These are phyloP conservation scores for Neoarius graeffei DNA, from an alignment of 2,113 vertebrate genomes.

Conservation along the genomic window DNA sequence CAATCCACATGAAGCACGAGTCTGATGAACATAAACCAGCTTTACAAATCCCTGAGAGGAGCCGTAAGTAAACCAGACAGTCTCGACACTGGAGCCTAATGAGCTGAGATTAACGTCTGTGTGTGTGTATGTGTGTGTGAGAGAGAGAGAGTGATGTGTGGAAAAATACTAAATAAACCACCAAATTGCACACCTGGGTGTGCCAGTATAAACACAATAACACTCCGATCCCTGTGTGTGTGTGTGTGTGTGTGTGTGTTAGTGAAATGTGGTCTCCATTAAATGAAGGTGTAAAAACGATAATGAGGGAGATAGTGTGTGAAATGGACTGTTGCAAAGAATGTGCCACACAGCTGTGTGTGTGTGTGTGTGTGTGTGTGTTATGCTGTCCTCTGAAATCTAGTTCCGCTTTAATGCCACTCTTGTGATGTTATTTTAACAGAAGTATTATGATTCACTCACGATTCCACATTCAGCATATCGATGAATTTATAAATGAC, in stretches of 20 bases:
- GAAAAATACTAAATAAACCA: conserved; percentile 69
- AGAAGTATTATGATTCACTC: too few relatives aligned
- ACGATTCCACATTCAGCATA: too few relatives aligned
- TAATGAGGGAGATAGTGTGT: conserved; percentile 57
- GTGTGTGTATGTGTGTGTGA: background rate
- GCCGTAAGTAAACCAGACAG: conserved; percentile 40
- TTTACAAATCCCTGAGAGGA: conserved; percentile 31
- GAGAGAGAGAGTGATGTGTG: too few relatives aligned
- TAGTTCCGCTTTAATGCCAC: background rate
- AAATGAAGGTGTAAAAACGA: conserved; percentile 63
- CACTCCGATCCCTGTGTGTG: conserved; percentile 51
- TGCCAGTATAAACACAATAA: conserved; percentile 68
- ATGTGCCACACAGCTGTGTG: conserved; percentile 20
- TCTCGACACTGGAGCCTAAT: conserved; percentile 42
- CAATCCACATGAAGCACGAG: background rate
- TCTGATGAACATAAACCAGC: conserved; percentile 1
- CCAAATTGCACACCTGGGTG: conserved; percentile 66
- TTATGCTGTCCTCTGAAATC: background rate
- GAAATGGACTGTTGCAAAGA: conserved; percentile 48
- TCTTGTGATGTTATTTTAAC: background rate
- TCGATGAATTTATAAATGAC: too few relatives aligned
- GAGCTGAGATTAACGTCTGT: conserved; percentile 57
- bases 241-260: conserved; percentile 40
- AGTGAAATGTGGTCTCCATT: conserved; percentile 63
- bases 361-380: conserved; percentile 32